phyloP scores from a whole-genome alignment of 1,140 invertebrate genomes.

The Apis mellifera region DNA sequence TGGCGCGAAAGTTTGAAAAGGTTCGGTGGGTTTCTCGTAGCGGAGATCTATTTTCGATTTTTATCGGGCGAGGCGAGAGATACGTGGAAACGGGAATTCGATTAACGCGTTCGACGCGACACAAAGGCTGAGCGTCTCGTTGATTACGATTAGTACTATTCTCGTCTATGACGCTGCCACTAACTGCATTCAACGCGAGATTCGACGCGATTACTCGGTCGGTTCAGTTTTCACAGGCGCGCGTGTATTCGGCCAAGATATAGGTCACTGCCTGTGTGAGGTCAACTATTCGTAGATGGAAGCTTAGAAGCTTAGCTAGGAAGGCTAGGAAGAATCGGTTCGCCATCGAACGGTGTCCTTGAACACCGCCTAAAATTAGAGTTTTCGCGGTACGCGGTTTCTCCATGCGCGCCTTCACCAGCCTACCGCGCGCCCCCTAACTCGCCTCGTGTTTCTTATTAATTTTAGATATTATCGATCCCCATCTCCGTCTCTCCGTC shows the following conservation, averaged over 20 bases:
- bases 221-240: constrained; percentile 43
- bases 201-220: constrained; percentile 50
- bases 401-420: constrained; percentile 6
- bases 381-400: constrained; percentile 44
- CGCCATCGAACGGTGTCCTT: constrained; percentile 45
- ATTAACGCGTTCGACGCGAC: constrained; percentile 36
- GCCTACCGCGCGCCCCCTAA: too few species aligned
- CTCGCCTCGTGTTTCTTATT: constrained; percentile 45
- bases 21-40: constrained; percentile 4
- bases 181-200: constrained; percentile 53
- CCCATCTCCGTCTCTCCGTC: not conserved
- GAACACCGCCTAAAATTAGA: constrained; percentile 62
- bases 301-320: constrained; percentile 1
- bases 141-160: constrained; percentile 57
- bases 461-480: constrained; percentile 57
- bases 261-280: constrained; percentile 69
- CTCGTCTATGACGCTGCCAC: constrained; percentile 54
- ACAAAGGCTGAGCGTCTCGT: constrained; percentile 7
- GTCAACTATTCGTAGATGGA: constrained; percentile 62
- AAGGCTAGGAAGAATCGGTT: not conserved
- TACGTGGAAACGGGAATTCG: constrained; percentile 29
- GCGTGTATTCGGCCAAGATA: constrained; percentile 46
- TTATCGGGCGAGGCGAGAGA: not conserved
- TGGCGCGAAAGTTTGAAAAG: not conserved
- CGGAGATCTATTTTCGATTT: not conserved